phyloP scores from a whole-genome alignment of 1,140 invertebrate species.

The Colletes latitarsis region DNA sequence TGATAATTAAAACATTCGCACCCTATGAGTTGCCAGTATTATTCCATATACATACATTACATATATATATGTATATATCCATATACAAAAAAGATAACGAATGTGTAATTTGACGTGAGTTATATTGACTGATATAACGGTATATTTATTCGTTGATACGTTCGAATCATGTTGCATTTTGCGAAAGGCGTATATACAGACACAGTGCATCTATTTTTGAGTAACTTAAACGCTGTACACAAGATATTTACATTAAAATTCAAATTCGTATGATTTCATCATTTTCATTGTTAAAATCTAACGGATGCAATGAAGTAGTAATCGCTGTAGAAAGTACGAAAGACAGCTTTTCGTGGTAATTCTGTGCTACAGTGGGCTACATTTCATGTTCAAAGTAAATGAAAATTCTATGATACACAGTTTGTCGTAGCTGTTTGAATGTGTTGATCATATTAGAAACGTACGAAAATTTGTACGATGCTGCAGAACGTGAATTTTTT shows the following conservation, averaged over 20 bases:
- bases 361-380: constrained; percentile 14
- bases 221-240: constrained; percentile 31
- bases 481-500: constrained; percentile 61
- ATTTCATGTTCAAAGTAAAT: constrained; percentile 15
- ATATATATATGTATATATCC: too few relatives aligned
- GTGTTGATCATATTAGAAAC: background rate
- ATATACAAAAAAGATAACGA: background rate
- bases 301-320: background rate
- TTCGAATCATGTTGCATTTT: background rate
- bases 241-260: constrained; percentile 46
- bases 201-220: background rate
- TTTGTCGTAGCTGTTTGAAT: constrained; percentile 8
- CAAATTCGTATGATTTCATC: background rate
- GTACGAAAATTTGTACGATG: constrained; percentile 6
- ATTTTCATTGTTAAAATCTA: background rate
- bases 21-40: background rate
- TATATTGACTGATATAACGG: background rate
- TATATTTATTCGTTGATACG: background rate
- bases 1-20: background rate
- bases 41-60: background rate
- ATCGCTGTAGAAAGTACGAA: constrained; percentile 30
- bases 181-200: constrained; percentile 24
- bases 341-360: background rate
- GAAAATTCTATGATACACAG: constrained; percentile 29
- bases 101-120: constrained; percentile 1